Evolutionary conservation across 2,888 invertebrate genomes (phyloP).

Genomic region (Hedya salicella): DNA sequence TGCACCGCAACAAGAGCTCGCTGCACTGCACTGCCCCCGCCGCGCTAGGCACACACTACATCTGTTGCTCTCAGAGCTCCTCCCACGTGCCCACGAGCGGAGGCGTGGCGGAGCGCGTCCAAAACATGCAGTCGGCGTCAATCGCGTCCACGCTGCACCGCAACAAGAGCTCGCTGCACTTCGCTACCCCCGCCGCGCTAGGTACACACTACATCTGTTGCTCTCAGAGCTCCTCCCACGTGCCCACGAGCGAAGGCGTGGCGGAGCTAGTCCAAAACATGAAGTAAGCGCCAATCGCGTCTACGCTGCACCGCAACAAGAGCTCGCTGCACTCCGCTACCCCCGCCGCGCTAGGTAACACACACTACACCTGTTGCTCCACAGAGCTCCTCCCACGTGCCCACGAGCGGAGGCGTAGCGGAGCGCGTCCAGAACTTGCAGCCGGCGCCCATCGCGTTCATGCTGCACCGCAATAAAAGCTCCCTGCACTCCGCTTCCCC

Average conservation of each 20-base stretch:
- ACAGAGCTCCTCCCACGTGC: slow-evolving; percentile 86
- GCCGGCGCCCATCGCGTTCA: slow-evolving; percentile 60
- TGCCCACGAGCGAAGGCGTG: slow-evolving; percentile 75
- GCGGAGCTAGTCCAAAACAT: slow-evolving; percentile 87
- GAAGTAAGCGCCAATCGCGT: slow-evolving; percentile 61
- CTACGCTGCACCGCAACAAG: slow-evolving; percentile 75
- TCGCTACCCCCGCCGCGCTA: slow-evolving; percentile 62
- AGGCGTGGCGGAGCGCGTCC: slow-evolving; percentile 83
- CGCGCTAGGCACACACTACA: slow-evolving; percentile 61
- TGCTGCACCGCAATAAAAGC: slow-evolving; percentile 77
- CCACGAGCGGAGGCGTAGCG: slow-evolving; percentile 73
- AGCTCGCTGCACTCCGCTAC: slow-evolving; percentile 71
- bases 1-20: slow-evolving; percentile 77
- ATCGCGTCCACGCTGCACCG: slow-evolving; percentile 68
- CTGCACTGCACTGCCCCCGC: slow-evolving; percentile 68
- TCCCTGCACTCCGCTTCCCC: slow-evolving; percentile 70
- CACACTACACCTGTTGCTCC: slow-evolving; percentile 52
- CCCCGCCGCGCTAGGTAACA: slow-evolving; percentile 67
- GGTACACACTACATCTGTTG: too few relatives aligned
- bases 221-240: slow-evolving; percentile 83
- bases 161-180: slow-evolving; percentile 76
- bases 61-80: slow-evolving; percentile 78
- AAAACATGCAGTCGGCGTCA: slow-evolving; percentile 81
- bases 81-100: slow-evolving; percentile 84
- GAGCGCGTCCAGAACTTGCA: slow-evolving; percentile 87